phyloP scores from a whole-genome alignment of 2,888 invertebrate species.

The Stomorhina lunata region DNA sequence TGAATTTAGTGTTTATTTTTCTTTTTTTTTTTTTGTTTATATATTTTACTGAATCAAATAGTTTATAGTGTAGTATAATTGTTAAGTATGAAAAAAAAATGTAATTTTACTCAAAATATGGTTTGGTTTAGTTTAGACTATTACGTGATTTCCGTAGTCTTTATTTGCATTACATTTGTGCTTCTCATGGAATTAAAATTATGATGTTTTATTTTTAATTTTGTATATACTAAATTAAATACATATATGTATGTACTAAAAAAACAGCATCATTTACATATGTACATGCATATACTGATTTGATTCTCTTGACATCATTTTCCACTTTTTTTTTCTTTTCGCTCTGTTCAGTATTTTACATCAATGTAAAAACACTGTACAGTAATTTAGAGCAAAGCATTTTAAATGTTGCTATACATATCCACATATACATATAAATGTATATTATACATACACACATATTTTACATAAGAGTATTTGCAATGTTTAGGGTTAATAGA shows the following conservation, averaged over 20 bases:
- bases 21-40: background rate
- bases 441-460: too few relatives aligned
- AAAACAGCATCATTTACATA: constrained; percentile 58
- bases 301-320: constrained; percentile 20
- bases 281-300: background rate
- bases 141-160: constrained; percentile 40
- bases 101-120: background rate
- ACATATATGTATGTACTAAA: too few relatives aligned
- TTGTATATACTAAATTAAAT: background rate
- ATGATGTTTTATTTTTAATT: background rate
- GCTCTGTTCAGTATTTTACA: constrained; percentile 2
- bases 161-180: background rate
- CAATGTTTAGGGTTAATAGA: too few relatives aligned
- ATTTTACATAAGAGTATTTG: too few relatives aligned
- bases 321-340: background rate
- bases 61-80: background rate
- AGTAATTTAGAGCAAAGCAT: constrained; percentile 12
- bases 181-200: background rate
- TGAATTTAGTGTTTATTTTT: constrained; percentile 9
- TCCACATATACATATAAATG: too few relatives aligned
- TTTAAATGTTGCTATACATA: background rate
- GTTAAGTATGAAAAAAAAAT: background rate
- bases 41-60: background rate
- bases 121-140: constrained; percentile 22
- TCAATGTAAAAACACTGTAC: background rate